Conservation (phyloP, 2,888 invertebrate genomes). For the Athalia circularis region DNA sequence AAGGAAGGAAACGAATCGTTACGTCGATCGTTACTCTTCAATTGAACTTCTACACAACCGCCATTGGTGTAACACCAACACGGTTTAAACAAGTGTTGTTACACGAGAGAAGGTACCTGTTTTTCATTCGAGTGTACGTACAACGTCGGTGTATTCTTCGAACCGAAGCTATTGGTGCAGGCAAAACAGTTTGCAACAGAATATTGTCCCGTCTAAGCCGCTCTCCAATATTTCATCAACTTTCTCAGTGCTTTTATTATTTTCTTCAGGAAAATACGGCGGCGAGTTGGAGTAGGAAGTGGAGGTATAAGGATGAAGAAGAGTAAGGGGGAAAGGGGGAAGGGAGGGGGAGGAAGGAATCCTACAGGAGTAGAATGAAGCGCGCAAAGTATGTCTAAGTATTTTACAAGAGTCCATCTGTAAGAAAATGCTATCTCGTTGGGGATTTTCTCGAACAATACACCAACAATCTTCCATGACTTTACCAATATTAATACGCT, state of each 20-base stretch:
- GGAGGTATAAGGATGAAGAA: neutral
- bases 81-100: too few relatives aligned
- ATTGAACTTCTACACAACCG: too few relatives aligned
- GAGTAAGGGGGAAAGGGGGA: neutral
- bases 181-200: slow-evolving; percentile 69
- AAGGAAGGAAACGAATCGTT: too few relatives aligned
- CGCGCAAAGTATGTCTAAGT: slow-evolving; percentile 65
- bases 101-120: too few relatives aligned
- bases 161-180: slow-evolving; percentile 58
- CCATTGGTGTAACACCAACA: too few relatives aligned
- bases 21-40: too few relatives aligned
- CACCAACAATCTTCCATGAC: slow-evolving; percentile 24
- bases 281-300: neutral
- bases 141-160: neutral
- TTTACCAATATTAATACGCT: slow-evolving; percentile 36
- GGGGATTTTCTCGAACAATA: slow-evolving; percentile 63
- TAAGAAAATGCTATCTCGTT: slow-evolving; percentile 62
- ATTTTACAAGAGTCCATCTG: slow-evolving; percentile 64
- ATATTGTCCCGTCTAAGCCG: slow-evolving; percentile 72
- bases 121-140: neutral
- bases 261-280: slow-evolving; percentile 51
- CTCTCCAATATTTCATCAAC: slow-evolving; percentile 73
- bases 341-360: neutral
- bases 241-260: slow-evolving; percentile 66
- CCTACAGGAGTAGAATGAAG: slow-evolving; percentile 49